Percentiles rank a stretch among this genome's conserved stretches.
phyloP scores from a whole-genome alignment of 2,797 vertebrate genomes.

The Bovichtus diacanthus region DNA sequence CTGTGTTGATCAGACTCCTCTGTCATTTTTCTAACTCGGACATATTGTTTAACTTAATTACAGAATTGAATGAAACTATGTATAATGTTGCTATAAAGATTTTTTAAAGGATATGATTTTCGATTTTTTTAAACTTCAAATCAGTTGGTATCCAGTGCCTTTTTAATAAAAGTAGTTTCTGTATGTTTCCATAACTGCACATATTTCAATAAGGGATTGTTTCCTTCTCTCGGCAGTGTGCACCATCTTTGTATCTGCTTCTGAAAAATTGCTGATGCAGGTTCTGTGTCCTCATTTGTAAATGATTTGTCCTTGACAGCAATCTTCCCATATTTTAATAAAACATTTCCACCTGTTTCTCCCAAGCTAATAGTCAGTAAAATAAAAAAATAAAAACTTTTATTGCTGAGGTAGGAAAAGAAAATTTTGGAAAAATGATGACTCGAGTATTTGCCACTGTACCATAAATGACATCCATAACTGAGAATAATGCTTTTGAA shows the following conservation, averaged over 20 bases:
- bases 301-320: slow-evolving; percentile 91
- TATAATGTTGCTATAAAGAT: slow-evolving; percentile 25
- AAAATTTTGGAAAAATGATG: slow-evolving; percentile 23
- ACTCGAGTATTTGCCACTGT: slow-evolving; percentile 16
- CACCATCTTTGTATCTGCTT: slow-evolving; percentile 13
- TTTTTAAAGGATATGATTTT: slow-evolving; percentile 28
- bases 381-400: slow-evolving; percentile 5
- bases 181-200: slow-evolving; percentile 16
- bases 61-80: slow-evolving; percentile 34
- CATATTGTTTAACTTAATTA: slow-evolving; percentile 62
- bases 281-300: slow-evolving; percentile 69
- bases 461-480: slow-evolving; percentile 17
- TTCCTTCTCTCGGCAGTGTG: slow-evolving; percentile 4
- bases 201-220: slow-evolving; percentile 19
- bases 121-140: neutral
- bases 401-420: slow-evolving; percentile 31
- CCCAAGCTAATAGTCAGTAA: neutral
- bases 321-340: slow-evolving; percentile 72
- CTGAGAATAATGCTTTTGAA: slow-evolving; percentile 11
- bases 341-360: slow-evolving; percentile 49
- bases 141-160: neutral
- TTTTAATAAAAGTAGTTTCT: slow-evolving; percentile 4
- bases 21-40: slow-evolving; percentile 45
- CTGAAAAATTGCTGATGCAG: slow-evolving; percentile 32
- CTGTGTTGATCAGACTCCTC: too few species aligned